phyloP scores from a whole-genome alignment of 2,888 invertebrate genomes.

The Exocentrus adspersus region DNA sequence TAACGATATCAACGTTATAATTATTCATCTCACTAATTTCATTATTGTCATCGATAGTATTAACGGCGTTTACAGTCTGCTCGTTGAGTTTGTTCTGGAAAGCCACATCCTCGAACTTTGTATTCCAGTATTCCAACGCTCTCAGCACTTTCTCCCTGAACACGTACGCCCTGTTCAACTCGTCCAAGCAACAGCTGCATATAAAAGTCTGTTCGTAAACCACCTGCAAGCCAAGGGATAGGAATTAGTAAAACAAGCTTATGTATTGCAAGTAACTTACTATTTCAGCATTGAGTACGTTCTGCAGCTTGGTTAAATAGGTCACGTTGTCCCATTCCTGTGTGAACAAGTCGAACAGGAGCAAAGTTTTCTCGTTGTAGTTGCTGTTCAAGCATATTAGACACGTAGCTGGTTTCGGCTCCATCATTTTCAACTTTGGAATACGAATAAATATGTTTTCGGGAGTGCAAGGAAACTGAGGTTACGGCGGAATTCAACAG shows the following conservation, averaged over 20 bases:
- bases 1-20: conserved; percentile 4
- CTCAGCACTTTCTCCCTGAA: conserved; percentile 49
- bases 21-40: neutral
- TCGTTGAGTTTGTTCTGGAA: neutral
- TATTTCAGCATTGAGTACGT: conserved; percentile 16
- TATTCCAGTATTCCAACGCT: conserved; percentile 47
- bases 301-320: conserved; percentile 11
- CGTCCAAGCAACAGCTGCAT: conserved; percentile 33
- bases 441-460: neutral
- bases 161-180: conserved; percentile 42
- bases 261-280: neutral
- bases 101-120: conserved; percentile 2
- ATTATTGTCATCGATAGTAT: neutral
- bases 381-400: conserved; percentile 17
- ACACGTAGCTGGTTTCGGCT: neutral
- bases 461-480: neutral
- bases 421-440: neutral
- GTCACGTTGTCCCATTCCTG: conserved; percentile 19
- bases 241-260: neutral
- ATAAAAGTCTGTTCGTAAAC: conserved; percentile 35
- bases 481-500: too few relatives aligned
- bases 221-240: conserved; percentile 32
- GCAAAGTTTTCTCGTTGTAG: neutral
- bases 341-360: conserved; percentile 7
- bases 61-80: neutral